Conservation (phyloP, 2,888 invertebrate genomes). For the Troglohyphantes excavatus region DNA sequence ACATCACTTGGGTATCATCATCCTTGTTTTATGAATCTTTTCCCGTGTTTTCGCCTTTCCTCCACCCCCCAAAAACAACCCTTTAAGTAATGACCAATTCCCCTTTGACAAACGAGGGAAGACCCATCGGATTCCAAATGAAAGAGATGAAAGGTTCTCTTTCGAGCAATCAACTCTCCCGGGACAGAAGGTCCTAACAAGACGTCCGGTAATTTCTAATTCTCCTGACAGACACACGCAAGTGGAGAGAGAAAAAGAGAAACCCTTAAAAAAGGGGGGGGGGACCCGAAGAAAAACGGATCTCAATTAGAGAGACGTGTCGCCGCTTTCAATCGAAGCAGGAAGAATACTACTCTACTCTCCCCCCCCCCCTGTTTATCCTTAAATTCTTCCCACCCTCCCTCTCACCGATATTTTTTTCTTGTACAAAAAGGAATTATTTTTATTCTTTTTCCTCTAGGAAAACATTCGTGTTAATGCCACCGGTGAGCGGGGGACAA, state of each 20-base stretch:
- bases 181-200: background rate
- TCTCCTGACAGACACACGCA: no score
- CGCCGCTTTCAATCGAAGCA: slow-evolving; percentile 60
- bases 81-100: background rate
- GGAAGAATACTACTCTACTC: slow-evolving; percentile 57
- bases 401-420: background rate
- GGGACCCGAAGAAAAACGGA: slow-evolving; percentile 25
- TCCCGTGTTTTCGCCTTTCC: no score
- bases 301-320: slow-evolving; percentile 67
- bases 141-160: no score
- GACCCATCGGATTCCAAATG: no score
- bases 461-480: slow-evolving; percentile 21
- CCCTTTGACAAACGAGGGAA: background rate
- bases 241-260: background rate
- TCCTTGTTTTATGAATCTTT: no score
- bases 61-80: no score
- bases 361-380: slow-evolving; percentile 50
- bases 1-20: no score
- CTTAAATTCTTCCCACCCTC: slow-evolving; percentile 14
- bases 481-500: slow-evolving; percentile 27
- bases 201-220: background rate
- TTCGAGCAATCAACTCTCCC: no score
- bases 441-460: no score
- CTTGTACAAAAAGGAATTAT: no score
- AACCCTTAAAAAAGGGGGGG: background rate